A percentile compares a stretch with the other conserved stretches of the same genome.
phyloP scores from a whole-genome alignment of 1,140 invertebrate species.

The Leptopilina boulardi region DNA sequence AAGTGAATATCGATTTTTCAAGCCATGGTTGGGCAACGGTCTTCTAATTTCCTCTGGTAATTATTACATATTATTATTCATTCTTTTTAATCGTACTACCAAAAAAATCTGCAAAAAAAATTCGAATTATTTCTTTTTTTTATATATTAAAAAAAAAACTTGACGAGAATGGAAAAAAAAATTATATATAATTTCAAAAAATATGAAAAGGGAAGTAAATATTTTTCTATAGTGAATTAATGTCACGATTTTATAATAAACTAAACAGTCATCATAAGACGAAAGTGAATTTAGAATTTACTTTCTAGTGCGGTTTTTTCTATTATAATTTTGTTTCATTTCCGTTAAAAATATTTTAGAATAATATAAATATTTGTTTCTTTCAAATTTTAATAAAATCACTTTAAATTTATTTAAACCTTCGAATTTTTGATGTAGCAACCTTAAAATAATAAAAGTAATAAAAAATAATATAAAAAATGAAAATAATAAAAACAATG shows the following conservation, averaged over 20 bases:
- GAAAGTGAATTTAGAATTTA: neutral
- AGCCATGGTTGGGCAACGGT: constrained; percentile 85
- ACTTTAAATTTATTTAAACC: no score
- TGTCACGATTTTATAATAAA: neutral
- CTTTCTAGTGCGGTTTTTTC: neutral
- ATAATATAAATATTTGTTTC: neutral
- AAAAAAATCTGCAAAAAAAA: neutral
- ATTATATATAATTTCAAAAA: neutral
- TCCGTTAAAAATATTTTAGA: neutral
- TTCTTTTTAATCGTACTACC: no score
- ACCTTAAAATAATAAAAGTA: no score
- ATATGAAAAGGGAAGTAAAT: neutral
- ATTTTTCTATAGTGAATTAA: neutral
- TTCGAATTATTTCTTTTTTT: constrained; percentile 12
- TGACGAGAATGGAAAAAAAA: constrained; percentile 1
- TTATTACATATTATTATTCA: constrained; percentile 33
- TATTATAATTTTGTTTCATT: neutral
- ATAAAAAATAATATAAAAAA: no score
- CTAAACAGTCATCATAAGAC: neutral
- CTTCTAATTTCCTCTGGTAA: constrained; percentile 86
- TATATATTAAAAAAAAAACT: no score
- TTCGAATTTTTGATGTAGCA: no score
- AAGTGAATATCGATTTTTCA: constrained; percentile 83
- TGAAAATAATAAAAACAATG: no score
- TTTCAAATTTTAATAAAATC: no score